Evolutionary conservation across 2,888 invertebrate species (phyloP), one percentile per base, ranked within the genome.

Genomic region (Drosophila imparisetae): DNA sequence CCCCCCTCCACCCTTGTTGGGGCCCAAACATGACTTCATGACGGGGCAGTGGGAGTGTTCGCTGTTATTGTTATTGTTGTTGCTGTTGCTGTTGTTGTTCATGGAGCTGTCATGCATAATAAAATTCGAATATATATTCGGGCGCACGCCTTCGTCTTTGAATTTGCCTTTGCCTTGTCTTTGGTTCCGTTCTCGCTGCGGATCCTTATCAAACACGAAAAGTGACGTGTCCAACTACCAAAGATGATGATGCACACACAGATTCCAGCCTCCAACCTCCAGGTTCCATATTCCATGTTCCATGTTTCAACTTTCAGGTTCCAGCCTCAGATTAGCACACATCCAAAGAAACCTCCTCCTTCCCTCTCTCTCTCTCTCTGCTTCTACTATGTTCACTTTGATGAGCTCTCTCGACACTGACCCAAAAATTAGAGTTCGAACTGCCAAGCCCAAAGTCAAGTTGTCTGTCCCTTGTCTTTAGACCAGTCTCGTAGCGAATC

Each of bases 191-290:
- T 82, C 82, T 74, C 77, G 59, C 69, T 83, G 86, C 86, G 86
- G 89, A 86, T 86, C 86, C 86, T 86, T 86, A 86, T 86, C 86
- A 86, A 86, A 86, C 82, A 83, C 76, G 78, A 80, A 87, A 88
- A 82, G 78, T 88, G 89, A 88, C 89, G 86, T 88, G 86, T 72
- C 82, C 83, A 72, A 75, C 83, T 78, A 65, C 80, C 77, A 80
- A 80, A 74, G 79, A 81, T 78, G 84, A 83, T 86, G 84, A 86
- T 81, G 80, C 81, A 80, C 72, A 78, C 61, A 54, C 27, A 52
- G 55, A 70, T 29, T 58, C 58, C 62, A 48, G 27, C 53, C 61
- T 76, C 58, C 62, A 48, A 24, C 53, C 61, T 76, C 48, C 54
- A 55, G 40, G 70, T 32, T 58, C 58, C 65, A 59, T 40, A 49